Evolutionary conservation across 2,797 vertebrate species (phyloP), one percentile per base, ranked within the genome.

Genomic region (Rhynchotus rufescens): DNA sequence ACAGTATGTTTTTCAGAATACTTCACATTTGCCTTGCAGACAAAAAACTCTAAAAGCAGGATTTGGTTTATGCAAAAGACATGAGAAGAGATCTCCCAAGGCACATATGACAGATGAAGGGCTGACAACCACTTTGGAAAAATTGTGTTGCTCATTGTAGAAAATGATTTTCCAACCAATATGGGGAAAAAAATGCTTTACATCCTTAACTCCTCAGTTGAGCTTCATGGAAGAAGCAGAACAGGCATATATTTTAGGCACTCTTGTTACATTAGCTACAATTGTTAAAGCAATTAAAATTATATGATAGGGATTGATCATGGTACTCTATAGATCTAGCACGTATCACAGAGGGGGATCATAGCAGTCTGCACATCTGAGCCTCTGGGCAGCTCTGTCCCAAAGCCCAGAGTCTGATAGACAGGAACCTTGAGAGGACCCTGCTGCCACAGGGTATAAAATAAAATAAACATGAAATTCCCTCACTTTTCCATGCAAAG

Each of bases 1-100:
- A 42, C 0, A 1, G 9, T 4, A 56, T 0, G 0, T 42, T 74
- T 72, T 73, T 47, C 51, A 64, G 44, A 84, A 21, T 36, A 26
- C 6, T 80, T 21, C 10, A 1, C 34, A 5, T 74, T 67, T 86
- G 6, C 1, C 36, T 80, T 85, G 36, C 32, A 85, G 49, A 44
- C 17, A 65, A 30, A 76, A 80, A 56, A 12, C 9, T 56, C 34
- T 52, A 67, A 28, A 67, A 80, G 25, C 12, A 60, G 4, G 2
- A 32, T 65, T 61, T 71, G 15, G 56, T 28, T 76, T 49, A 44
- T 32, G 47, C 38, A 71, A 85, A 92, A 68, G 4, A 9, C 23
- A 3, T 23, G 34, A 49, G 15, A 87, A 87, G 34, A 64, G 44
- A 56, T 64, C 64, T 4, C 6, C 12, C 4, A 13, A 28, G 8